A percentile compares a stretch with the other conserved stretches of the same genome.
Evolutionary conservation across 1,140 invertebrate species (phyloP).

Genomic region (Zaprionus inermis): DNA sequence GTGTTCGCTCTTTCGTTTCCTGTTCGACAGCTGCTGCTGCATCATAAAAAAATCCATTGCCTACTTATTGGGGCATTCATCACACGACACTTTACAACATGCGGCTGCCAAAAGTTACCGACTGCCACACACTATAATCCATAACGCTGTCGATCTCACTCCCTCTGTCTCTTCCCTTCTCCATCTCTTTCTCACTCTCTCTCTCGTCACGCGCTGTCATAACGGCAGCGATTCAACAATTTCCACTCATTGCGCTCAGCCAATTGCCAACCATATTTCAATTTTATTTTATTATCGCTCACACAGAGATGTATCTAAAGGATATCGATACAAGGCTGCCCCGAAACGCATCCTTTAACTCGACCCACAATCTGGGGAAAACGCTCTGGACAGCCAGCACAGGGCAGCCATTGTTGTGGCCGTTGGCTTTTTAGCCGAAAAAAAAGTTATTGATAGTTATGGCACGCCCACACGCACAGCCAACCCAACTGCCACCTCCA

Average conservation of each 20-base stretch:
- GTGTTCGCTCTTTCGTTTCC: not conserved
- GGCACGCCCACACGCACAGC: constrained; percentile 60
- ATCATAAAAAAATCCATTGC: constrained; percentile 32
- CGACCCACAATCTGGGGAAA: constrained; percentile 17
- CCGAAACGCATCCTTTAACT: constrained; percentile 62
- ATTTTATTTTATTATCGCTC: constrained; percentile 77
- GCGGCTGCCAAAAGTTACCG: constrained; percentile 28
- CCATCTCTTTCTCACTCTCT: not conserved
- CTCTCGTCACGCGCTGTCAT: constrained; percentile 40
- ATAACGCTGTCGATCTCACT: no score
- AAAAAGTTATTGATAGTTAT: constrained; percentile 78
- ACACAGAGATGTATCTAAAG: constrained; percentile 33
- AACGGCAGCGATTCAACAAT: constrained; percentile 48
- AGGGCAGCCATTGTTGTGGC: constrained; percentile 39
- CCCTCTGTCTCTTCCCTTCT: not conserved
- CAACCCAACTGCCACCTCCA: no score
- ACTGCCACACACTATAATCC: constrained; percentile 9
- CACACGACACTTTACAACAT: constrained; percentile 49
- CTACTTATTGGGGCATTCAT: constrained; percentile 59
- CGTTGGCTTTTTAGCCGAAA: constrained; percentile 54
- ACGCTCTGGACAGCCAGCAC: constrained; percentile 27
- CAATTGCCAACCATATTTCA: constrained; percentile 80
- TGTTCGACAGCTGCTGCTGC: constrained; percentile 11
- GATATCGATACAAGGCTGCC: constrained; percentile 53
- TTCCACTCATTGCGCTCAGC: constrained; percentile 72